phyloP scores from a whole-genome alignment of 1,140 invertebrate genomes.

The Caenorhabditis tropicalis region DNA sequence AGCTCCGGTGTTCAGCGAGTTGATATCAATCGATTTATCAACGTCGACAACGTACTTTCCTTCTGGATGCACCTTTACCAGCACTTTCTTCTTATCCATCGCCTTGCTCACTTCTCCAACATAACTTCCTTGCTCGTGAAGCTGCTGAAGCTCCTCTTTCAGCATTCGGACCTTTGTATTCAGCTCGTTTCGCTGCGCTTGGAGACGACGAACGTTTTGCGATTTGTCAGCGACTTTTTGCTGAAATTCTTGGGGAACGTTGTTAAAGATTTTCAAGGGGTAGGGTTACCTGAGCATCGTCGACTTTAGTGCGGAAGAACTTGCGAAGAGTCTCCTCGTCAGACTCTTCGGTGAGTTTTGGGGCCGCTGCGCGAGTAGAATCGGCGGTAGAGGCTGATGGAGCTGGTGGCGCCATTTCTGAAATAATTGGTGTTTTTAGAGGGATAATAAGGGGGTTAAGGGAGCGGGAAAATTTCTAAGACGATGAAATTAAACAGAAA shows the following conservation, averaged over 20 bases:
- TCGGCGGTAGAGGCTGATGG: not conserved
- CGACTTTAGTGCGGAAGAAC: constrained; percentile 71
- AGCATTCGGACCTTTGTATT: constrained; percentile 98
- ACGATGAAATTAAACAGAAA: not conserved
- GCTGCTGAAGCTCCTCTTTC: constrained; percentile 92
- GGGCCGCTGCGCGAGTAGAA: not conserved
- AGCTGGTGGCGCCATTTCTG: constrained; percentile 45
- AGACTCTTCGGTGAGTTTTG: constrained; percentile 11
- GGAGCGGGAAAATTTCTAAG: not conserved
- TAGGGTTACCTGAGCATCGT: constrained; percentile 61
- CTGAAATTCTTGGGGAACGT: constrained; percentile 33
- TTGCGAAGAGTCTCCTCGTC: constrained; percentile 57
- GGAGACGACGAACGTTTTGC: constrained; percentile 92
- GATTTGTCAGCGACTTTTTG: constrained; percentile 94
- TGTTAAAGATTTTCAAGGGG: not conserved
- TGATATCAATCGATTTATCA: constrained; percentile 99
- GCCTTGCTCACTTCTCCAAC: constrained; percentile 99
- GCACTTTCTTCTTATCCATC: constrained; percentile 99
- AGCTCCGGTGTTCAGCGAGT: constrained; percentile 95
- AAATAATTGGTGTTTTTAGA: not conserved
- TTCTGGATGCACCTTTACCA: constrained; percentile 99
- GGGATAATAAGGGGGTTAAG: not conserved
- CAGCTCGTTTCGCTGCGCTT: constrained; percentile 98
- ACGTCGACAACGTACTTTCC: constrained; percentile 99
- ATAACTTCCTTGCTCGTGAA: constrained; percentile 99